A percentile compares a stretch with the other conserved stretches of the same genome.
Evolutionary conservation across 2,113 vertebrate species (phyloP).

Genomic region (Nanorana parkeri): DNA sequence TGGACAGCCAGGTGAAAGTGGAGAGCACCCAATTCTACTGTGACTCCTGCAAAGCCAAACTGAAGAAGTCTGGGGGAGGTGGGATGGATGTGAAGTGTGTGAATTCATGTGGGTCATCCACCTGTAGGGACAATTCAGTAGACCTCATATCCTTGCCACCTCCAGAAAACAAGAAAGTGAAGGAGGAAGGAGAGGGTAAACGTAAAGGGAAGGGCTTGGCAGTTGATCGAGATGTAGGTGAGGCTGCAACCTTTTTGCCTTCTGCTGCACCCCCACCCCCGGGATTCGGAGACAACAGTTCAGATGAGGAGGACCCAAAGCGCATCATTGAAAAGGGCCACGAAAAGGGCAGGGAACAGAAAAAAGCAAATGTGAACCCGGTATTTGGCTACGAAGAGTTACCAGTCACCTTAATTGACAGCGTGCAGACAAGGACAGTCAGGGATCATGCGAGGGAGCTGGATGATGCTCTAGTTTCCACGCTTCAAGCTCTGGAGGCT

Average conservation of each 20-base stretch:
- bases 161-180: constrained; percentile 88
- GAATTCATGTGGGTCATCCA: constrained; percentile 71
- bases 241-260: constrained; percentile 77
- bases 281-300: constrained; percentile 96
- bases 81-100: constrained; percentile 65
- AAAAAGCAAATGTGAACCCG: constrained; percentile 70
- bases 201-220: constrained; percentile 65
- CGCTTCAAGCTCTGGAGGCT: constrained; percentile 95
- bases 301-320: constrained; percentile 93
- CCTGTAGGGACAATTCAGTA: constrained; percentile 83
- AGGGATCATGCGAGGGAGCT: constrained; percentile 95
- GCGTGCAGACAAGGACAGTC: constrained; percentile 87
- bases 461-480: constrained; percentile 96
- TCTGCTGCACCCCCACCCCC: constrained; percentile 93
- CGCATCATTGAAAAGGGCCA: constrained; percentile 67
- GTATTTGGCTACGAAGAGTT: constrained; percentile 84
- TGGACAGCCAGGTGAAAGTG: constrained; percentile 78
- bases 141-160: constrained; percentile 93
- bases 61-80: constrained; percentile 73
- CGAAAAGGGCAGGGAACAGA: constrained; percentile 67
- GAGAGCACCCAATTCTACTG: constrained; percentile 81
- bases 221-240: constrained; percentile 77
- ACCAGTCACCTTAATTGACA: constrained; percentile 94
- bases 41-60: constrained; percentile 91
- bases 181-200: constrained; percentile 71